Evolutionary conservation across 35 echinoderm and acorn worm species (phyloP), one percentile per base, ranked within the genome.

Genomic region (Hemicentrotus pulcherrimus): DNA sequence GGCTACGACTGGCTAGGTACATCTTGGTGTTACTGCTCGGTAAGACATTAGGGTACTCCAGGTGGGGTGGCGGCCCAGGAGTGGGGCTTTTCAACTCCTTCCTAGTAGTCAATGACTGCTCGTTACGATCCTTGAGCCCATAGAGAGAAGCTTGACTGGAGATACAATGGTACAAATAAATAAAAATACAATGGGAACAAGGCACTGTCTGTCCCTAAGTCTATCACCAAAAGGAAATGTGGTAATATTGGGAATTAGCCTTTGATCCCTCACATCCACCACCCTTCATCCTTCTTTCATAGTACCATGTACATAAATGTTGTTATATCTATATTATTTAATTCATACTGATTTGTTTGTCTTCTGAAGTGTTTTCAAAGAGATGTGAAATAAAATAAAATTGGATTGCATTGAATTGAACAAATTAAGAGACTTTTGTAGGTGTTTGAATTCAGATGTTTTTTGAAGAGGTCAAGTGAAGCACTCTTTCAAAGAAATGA

Each of bases 1-100:
- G 32, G 88, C 65, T 78, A 22, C 65, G 19, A 28, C 46, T 90
- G 88, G 88, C 88, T 30, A 90, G 88, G 88, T 90, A 90, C 88
- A 90, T 33, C 88, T 90, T 47, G 32, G 32, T 14, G 33, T 90
- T 90, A 28, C 88, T 90, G 88, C 32, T 47, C 7, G 88, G 88
- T 28, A 90, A 28, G 13, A 45, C 9, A 24, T 28, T 16, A 5
- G 88, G 32, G 31, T 90, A 90, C 6, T 6, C 22, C 5, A 28
- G 24, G 5, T n/a, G 65, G 19, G 65, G 19, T 78, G 65, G 65
- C 22, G n/a, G 88, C 88, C 32, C 88, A 5, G 1, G 33, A 47
- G 88, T 28, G 31, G 88, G 32, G 88, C 32, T 90, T 30, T 22
- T n/a, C 6, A 18, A 22, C 28, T n/a, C 65, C 65, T 70, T 70